Conservation (phyloP, 2,888 invertebrate species). For the Trichopria drosophilae region DNA sequence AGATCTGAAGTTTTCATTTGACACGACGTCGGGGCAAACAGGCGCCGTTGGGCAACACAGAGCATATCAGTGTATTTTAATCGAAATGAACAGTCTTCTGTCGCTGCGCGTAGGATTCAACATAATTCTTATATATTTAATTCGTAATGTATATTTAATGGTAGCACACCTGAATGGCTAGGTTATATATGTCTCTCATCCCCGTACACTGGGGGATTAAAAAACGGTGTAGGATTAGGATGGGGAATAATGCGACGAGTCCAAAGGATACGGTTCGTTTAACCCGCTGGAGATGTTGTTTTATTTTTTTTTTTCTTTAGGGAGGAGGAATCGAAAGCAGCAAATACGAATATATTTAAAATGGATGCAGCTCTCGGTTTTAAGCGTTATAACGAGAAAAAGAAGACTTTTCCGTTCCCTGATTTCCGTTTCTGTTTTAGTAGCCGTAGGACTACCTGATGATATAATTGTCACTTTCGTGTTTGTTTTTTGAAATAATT, state of each 20-base stretch:
- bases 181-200: conserved; percentile 17
- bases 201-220: conserved; percentile 21
- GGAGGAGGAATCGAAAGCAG: conserved; percentile 5
- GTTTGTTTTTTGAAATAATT: conserved; percentile 14
- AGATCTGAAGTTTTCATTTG: too few species aligned
- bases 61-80: conserved; percentile 13
- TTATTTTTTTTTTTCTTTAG: too few species aligned
- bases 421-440: not conserved
- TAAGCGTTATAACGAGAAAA: conserved; percentile 14
- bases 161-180: conserved; percentile 12
- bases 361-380: not conserved
- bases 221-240: conserved; percentile 19
- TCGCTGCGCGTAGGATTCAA: too few species aligned
- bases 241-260: conserved; percentile 13
- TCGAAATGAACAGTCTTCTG: too few species aligned
- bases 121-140: too few species aligned
- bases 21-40: too few species aligned
- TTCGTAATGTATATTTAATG: conserved; percentile 19
- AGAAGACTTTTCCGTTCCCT: conserved; percentile 4
- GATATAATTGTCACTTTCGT: conserved; percentile 2
- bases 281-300: conserved; percentile 12
- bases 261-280: conserved; percentile 20
- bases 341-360: not conserved
- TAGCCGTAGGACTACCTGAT: too few species aligned
- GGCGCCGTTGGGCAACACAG: conserved; percentile 12